Evolutionary conservation across 2,797 vertebrate species (phyloP).

Genomic region (Falco columbarius): DNA sequence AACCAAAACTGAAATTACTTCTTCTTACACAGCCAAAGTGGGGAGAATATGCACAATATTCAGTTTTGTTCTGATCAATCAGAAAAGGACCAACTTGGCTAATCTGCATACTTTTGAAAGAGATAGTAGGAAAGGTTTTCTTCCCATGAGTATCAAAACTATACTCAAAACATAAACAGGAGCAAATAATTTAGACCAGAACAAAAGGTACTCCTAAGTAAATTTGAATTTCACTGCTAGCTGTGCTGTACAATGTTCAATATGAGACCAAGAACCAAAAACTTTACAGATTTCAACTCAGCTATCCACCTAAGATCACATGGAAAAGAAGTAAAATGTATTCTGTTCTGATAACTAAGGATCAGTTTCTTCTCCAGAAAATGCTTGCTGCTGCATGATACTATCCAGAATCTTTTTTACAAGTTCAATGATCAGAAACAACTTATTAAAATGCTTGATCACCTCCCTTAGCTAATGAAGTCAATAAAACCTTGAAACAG

Average conservation of each 20-base stretch:
- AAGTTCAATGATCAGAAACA: background rate
- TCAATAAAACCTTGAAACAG: background rate
- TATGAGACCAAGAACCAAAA: background rate
- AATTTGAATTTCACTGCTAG: background rate
- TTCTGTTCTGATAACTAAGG: background rate
- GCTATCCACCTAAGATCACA: background rate
- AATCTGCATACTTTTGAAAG: background rate
- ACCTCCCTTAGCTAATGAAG: background rate
- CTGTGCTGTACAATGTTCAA: background rate
- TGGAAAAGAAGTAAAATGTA: rapidly evolving
- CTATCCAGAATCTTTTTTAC: background rate
- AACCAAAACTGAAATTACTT: background rate
- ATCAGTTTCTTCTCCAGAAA: background rate
- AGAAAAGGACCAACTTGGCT: rapidly evolving
- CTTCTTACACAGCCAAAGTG: background rate
- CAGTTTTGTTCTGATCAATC: background rate
- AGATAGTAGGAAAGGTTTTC: background rate
- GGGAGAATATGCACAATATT: background rate
- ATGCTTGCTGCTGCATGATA: background rate
- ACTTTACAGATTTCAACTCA: background rate
- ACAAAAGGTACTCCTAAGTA: background rate
- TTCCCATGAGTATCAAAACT: background rate
- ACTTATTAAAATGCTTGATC: background rate
- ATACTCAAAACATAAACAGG: background rate
- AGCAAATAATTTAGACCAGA: background rate